A percentile compares a stretch with the other conserved stretches of the same genome.
Conservation (phyloP, 1,140 invertebrate genomes). For the Drosophila ironensis region DNA sequence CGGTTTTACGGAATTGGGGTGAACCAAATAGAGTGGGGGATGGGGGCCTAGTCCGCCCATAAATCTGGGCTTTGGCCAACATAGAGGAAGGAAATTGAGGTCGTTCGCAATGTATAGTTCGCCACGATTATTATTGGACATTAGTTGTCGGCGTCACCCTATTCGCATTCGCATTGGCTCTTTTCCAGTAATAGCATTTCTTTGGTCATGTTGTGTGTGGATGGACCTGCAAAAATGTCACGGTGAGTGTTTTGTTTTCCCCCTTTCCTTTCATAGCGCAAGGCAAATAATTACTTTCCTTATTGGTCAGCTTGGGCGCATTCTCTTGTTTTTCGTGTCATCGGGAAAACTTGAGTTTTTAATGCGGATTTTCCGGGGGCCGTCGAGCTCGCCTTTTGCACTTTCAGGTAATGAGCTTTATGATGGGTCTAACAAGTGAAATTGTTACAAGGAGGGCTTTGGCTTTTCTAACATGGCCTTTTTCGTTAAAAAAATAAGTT, state of each 20-base stretch:
- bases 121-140: constrained; percentile 69
- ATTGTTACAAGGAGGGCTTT: constrained; percentile 40
- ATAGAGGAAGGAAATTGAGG: constrained; percentile 56
- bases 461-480: constrained; percentile 8
- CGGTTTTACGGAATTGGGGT: constrained; percentile 13
- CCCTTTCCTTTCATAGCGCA: background rate
- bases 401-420: constrained; percentile 64
- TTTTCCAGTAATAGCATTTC: constrained; percentile 74
- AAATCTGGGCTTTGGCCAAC: constrained; percentile 10
- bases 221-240: constrained; percentile 58
- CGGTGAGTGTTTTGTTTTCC: constrained; percentile 56
- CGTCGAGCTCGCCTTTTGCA: constrained; percentile 25
- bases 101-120: constrained; percentile 65
- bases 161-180: constrained; percentile 38
- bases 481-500: background rate
- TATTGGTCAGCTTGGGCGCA: constrained; percentile 37
- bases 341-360: constrained; percentile 70
- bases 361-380: constrained; percentile 68
- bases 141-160: constrained; percentile 45
- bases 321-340: constrained; percentile 56
- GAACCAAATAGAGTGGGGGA: background rate
- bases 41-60: background rate
- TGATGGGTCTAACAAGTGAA: constrained; percentile 17
- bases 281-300: constrained; percentile 74
- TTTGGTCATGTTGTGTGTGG: constrained; percentile 46